Evolutionary conservation across 2,888 invertebrate species (phyloP).

Genomic region (Drosophila prolongata): DNA sequence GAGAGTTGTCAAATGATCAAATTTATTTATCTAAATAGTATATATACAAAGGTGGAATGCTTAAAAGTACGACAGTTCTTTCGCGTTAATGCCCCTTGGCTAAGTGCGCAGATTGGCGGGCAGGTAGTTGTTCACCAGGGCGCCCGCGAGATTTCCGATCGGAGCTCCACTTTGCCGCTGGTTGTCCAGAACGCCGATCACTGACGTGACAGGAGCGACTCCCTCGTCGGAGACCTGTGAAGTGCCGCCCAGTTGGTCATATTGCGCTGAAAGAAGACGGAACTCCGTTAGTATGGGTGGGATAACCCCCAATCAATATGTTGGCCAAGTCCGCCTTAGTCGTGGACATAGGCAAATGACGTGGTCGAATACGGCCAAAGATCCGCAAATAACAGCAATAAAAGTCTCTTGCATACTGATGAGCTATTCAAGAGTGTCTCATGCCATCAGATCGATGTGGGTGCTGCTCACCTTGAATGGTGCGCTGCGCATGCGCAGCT

Average conservation of each 20-base stretch:
- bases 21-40: constrained; percentile 37
- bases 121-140: constrained; percentile 65
- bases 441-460: neutral
- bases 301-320: neutral
- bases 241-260: constrained; percentile 83
- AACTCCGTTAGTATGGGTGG: constrained; percentile 8
- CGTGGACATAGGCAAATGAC: too few species aligned
- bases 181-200: constrained; percentile 79
- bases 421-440: constrained; percentile 4
- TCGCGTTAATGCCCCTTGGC: constrained; percentile 7
- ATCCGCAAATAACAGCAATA: constrained; percentile 3
- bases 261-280: constrained; percentile 79
- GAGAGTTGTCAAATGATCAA: neutral
- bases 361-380: neutral
- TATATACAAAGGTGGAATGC: constrained; percentile 47
- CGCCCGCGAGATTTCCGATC: constrained; percentile 24
- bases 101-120: constrained; percentile 66
- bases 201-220: constrained; percentile 82
- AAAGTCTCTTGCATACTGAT: constrained; percentile 34
- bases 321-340: neutral
- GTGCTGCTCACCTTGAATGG: constrained; percentile 82
- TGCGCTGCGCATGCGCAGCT: constrained; percentile 83
- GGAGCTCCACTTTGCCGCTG: constrained; percentile 23
- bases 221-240: constrained; percentile 83
- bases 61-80: constrained; percentile 54